Conservation (phyloP, 2,113 vertebrate species). For the Callospermophilus lateralis region DNA sequence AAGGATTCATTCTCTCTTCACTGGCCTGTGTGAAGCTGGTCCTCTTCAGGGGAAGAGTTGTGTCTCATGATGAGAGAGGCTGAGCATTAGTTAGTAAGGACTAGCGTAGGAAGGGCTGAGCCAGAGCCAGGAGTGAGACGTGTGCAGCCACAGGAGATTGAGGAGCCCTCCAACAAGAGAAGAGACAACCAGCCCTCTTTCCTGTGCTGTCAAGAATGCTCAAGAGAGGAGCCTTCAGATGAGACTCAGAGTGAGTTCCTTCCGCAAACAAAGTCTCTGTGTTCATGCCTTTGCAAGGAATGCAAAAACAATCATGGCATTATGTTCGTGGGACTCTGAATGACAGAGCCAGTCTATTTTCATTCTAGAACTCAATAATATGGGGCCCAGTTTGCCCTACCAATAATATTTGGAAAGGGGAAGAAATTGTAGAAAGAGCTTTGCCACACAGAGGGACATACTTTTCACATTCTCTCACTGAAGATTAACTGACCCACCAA, state of each 20-base stretch:
- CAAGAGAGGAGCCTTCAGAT: not conserved
- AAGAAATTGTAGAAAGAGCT: not conserved
- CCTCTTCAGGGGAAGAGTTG: not conserved
- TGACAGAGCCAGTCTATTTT: not conserved
- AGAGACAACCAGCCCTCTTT: not conserved
- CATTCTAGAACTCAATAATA: not conserved
- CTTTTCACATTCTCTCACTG: not conserved
- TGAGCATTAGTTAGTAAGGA: not conserved
- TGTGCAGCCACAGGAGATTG: accelerated
- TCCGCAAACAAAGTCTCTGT: not conserved
- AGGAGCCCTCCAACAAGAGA: not conserved
- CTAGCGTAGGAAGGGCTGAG: accelerated
- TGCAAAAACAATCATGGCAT: not conserved
- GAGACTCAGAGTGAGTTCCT: not conserved
- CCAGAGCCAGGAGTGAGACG: accelerated
- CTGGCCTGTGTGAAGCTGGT: not conserved
- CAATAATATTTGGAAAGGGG: not conserved
- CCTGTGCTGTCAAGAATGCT: not conserved
- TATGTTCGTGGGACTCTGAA: not conserved
- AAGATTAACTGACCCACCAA: not conserved
- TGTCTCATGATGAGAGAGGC: accelerated
- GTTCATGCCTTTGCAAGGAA: not conserved
- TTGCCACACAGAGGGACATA: too few relatives aligned
- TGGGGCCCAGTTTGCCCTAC: not conserved
- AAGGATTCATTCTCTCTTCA: not conserved